A percentile compares a stretch with the other conserved stretches of the same genome.
phyloP scores from a whole-genome alignment of 2,888 invertebrate genomes.

The Syrista parreyssii region DNA sequence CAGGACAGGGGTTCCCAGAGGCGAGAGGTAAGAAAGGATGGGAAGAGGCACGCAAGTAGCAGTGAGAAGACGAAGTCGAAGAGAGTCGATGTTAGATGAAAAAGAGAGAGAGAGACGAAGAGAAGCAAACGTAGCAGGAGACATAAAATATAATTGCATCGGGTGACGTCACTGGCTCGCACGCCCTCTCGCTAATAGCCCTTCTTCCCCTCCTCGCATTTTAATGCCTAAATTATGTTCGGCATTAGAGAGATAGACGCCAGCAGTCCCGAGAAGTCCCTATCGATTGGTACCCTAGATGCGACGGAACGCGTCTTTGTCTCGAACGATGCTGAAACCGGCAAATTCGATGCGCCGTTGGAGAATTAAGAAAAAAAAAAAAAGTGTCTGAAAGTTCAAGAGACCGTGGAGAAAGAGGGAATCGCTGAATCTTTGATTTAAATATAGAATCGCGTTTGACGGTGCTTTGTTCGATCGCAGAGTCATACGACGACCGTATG shows the following conservation, averaged over 20 bases:
- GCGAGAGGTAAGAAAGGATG: not conserved
- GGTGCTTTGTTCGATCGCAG: slow-evolving; percentile 48
- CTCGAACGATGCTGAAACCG: not conserved
- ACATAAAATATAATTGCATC: slow-evolving; percentile 66
- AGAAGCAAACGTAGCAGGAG: slow-evolving; percentile 54
- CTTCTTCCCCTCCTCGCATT: slow-evolving; percentile 56
- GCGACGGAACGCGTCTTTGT: slow-evolving; percentile 1
- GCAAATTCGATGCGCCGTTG: not conserved
- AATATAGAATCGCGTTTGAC: slow-evolving; percentile 50
- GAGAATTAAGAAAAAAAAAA: not conserved
- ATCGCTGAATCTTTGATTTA: slow-evolving; percentile 44
- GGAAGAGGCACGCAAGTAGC: slow-evolving; percentile 19
- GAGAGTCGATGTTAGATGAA: not conserved
- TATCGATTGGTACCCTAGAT: slow-evolving; percentile 3
- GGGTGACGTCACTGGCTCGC: slow-evolving; percentile 58
- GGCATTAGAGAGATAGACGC: slow-evolving; percentile 58
- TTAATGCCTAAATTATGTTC: slow-evolving; percentile 65
- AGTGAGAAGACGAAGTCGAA: slow-evolving; percentile 27
- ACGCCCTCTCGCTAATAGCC: slow-evolving; percentile 59
- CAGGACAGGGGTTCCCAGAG: not conserved
- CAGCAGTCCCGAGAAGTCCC: slow-evolving; percentile 13
- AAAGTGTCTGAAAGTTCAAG: not conserved
- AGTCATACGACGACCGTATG: not conserved
- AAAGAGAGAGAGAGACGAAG: slow-evolving; percentile 14
- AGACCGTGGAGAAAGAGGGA: not conserved